These are phyloP conservation scores for Drosophila elegans DNA, from an alignment of 1,140 invertebrate species.

Conservation along the genomic window DNA sequence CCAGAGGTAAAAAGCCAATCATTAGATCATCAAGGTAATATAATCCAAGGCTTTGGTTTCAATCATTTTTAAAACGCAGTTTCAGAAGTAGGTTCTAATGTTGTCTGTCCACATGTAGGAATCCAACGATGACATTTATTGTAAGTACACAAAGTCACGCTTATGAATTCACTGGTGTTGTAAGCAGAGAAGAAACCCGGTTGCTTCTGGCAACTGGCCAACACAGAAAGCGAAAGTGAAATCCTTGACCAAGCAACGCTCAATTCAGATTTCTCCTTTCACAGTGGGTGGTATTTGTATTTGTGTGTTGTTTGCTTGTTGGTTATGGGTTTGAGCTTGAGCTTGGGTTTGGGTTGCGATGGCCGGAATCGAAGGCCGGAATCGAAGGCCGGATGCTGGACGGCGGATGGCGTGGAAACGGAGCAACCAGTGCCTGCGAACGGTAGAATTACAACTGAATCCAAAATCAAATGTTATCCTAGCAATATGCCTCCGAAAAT, in stretches of 20 bases:
- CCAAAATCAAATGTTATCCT: slow-evolving; percentile 85
- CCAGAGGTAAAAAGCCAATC: no score
- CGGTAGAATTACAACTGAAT: slow-evolving; percentile 85
- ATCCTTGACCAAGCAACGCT: slow-evolving; percentile 34
- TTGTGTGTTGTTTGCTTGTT: background rate
- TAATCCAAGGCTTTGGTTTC: no score
- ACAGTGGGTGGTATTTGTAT: slow-evolving; percentile 17
- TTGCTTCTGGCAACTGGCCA: slow-evolving; percentile 69
- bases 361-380: slow-evolving; percentile 5
- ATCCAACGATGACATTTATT: background rate
- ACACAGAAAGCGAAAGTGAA: slow-evolving; percentile 75
- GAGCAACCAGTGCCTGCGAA: slow-evolving; percentile 81
- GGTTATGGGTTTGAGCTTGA: background rate
- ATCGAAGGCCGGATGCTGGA: slow-evolving; percentile 7
- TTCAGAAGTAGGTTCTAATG: no score
- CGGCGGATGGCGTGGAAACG: slow-evolving; percentile 69
- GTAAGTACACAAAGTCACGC: no score
- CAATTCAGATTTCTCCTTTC: slow-evolving; percentile 9
- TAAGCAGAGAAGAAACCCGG: slow-evolving; percentile 54
- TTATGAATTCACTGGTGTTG: slow-evolving; percentile 8
- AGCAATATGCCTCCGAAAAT: slow-evolving; percentile 85
- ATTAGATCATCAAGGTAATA: no score
- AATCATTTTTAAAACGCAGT: no score
- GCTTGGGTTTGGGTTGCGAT: slow-evolving; percentile 10
- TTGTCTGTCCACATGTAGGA: no score